Evolutionary conservation across 1,140 invertebrate genomes (phyloP).

Genomic region (Drosophila pseudoananassae): DNA sequence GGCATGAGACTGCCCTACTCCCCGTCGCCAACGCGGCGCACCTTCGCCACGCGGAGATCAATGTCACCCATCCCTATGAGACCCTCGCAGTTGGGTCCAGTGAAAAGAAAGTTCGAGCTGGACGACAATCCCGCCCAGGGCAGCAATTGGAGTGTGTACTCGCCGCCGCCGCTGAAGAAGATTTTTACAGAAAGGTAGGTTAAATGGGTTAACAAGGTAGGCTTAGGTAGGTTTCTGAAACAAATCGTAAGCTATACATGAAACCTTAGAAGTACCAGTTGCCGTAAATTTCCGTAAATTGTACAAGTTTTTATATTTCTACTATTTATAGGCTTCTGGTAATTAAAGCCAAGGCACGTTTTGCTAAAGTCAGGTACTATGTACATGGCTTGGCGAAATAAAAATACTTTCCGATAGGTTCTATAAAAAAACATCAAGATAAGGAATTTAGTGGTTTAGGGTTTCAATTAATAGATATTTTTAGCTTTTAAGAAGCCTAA

Average conservation of each 20-base stretch:
- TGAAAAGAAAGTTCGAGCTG: constrained; percentile 92
- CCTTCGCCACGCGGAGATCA: constrained; percentile 91
- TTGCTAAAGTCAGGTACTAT: background rate
- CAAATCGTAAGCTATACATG: too few species aligned
- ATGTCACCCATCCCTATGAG: constrained; percentile 93
- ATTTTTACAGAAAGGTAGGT: constrained; percentile 82
- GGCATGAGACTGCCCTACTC: constrained; percentile 86
- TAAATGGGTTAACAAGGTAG: too few species aligned
- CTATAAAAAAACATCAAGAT: background rate
- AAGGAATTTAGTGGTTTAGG: too few species aligned
- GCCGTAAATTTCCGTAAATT: too few species aligned
- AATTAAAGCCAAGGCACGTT: background rate
- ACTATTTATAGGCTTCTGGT: background rate
- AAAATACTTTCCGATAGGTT: background rate
- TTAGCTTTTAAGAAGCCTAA: background rate
- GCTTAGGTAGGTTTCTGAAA: too few species aligned
- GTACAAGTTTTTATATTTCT: background rate
- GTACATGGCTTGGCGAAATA: background rate
- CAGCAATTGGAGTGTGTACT: constrained; percentile 80
- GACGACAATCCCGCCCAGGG: constrained; percentile 85
- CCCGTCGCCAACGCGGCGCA: constrained; percentile 92
- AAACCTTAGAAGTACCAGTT: background rate
- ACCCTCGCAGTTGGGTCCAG: constrained; percentile 88
- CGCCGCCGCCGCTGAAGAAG: constrained; percentile 79
- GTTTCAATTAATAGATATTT: background rate